Base-by-base conservation (phyloP, 2,113 vertebrate species). In the Nematolebias whitei region DNA sequence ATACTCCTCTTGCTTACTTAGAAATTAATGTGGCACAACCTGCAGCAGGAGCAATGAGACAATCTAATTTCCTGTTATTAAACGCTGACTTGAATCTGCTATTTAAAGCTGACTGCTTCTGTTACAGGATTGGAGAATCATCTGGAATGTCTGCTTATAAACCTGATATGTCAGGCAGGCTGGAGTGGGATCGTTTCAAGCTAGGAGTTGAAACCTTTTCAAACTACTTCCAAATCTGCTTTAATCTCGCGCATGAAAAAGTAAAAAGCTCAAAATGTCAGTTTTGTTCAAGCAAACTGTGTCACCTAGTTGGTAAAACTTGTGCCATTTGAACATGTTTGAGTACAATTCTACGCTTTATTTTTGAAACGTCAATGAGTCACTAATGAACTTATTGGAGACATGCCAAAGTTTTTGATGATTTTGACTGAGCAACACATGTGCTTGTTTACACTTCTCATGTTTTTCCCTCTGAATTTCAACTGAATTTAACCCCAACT, bases 11-110 rank as follows among this genome's bases (percentile, higher is more conserved):
- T 59, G 66, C 64, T 54, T 47, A 63, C 60, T 66, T 60, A 57
- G 63, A 79, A 76, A 60, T 78, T 68, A 68, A 77, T 74, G 68
- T 69, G 71, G 57, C 80, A 69, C 63, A 68, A 68, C 60, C 68
- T 76, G 66, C 64, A 76, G 66, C 64, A 76, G 54, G 71, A 57
- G 75, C 55, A 59, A 63, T 26, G 73, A 79, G 56, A 73, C 58
- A 67, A 70, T 71, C 64, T 78, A 80, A 84, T 84, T 70, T 57
- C 68, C 58, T 67, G 65, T 76, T 72, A 76, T 83, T 80, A 85
- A 75, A 80, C 6, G 56, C 53, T 67, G 73, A 45, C 70, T 68
- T 78, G n/a, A 67, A 78, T 75, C 60, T 55, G 44, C 49, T 65
- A 24, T 70, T 80, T 71, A 67, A 65, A 40, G 73, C 66, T 57